Conservation (phyloP, 2,113 vertebrate species). For the Beaufortia kweichowensis region DNA sequence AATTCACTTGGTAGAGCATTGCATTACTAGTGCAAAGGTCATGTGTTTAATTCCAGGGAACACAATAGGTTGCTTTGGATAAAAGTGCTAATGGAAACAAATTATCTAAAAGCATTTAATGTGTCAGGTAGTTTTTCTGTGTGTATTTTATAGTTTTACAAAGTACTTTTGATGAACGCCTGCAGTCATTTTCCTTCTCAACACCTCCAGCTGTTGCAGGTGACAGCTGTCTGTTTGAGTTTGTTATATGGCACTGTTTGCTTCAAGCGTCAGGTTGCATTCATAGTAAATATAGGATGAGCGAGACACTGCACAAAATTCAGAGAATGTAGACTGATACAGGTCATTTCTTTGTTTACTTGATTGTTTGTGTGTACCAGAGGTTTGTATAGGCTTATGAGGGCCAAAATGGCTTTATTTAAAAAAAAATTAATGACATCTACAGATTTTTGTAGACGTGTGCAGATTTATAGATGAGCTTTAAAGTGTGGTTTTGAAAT, state of each 20-base stretch:
- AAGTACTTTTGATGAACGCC: neutral
- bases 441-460: too few relatives aligned
- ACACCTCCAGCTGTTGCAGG: constrained; percentile 19
- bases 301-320: constrained; percentile 14
- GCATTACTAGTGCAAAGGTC: too few relatives aligned
- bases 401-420: too few relatives aligned
- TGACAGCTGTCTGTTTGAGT: neutral
- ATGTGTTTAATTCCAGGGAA: too few relatives aligned
- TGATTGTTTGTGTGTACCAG: constrained; percentile 4
- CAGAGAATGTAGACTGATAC: constrained; percentile 19
- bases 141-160: neutral
- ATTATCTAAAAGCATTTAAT: neutral
- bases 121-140: neutral
- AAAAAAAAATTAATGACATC: too few relatives aligned
- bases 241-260: neutral
- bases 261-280: neutral
- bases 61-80: too few relatives aligned
- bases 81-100: too few relatives aligned
- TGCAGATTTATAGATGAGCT: too few relatives aligned
- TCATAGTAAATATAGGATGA: neutral
- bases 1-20: too few relatives aligned
- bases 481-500: neutral
- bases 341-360: constrained; percentile 15
- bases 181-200: neutral
- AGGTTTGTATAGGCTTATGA: neutral